A percentile compares a stretch with the other conserved stretches of the same genome.
phyloP scores from a whole-genome alignment of 2,888 invertebrate genomes.

The Vesta saturnalis region DNA sequence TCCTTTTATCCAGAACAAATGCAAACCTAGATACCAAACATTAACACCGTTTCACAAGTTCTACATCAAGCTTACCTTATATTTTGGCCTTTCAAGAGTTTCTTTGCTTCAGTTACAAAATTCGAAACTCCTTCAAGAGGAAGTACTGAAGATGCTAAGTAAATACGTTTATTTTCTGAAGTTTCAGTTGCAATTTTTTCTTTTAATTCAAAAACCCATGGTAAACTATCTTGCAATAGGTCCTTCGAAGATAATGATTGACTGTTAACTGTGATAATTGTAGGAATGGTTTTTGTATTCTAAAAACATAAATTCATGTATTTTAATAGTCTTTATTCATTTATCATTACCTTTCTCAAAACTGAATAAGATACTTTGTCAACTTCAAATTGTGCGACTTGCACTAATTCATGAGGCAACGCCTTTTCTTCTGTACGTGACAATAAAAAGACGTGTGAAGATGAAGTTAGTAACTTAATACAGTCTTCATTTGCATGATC shows the following conservation, averaged over 20 bases:
- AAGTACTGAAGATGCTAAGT: conserved; percentile 51
- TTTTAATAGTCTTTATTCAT: neutral
- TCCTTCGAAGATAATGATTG: conserved; percentile 55
- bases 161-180: conserved; percentile 44
- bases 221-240: conserved; percentile 48
- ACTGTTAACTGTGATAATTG: conserved; percentile 50
- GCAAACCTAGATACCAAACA: conserved; percentile 54
- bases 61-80: conserved; percentile 40
- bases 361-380: conserved; percentile 52
- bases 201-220: conserved; percentile 55
- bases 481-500: conserved; percentile 51
- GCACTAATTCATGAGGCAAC: conserved; percentile 45
- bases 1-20: conserved; percentile 70
- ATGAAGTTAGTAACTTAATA: conserved; percentile 49
- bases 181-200: conserved; percentile 41
- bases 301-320: conserved; percentile 19
- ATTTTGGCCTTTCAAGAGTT: conserved; percentile 45
- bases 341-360: conserved; percentile 50
- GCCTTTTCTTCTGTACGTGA: conserved; percentile 48
- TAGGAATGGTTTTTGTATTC: conserved; percentile 38
- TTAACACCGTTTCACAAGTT: neutral
- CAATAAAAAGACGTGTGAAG: conserved; percentile 52
- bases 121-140: conserved; percentile 57
- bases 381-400: conserved; percentile 51
- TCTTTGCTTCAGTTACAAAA: conserved; percentile 52